Evolutionary conservation across 30 jellyfish, hydroid and myxozoan species (phyloP).

Genomic region (Hydractinia echinata): DNA sequence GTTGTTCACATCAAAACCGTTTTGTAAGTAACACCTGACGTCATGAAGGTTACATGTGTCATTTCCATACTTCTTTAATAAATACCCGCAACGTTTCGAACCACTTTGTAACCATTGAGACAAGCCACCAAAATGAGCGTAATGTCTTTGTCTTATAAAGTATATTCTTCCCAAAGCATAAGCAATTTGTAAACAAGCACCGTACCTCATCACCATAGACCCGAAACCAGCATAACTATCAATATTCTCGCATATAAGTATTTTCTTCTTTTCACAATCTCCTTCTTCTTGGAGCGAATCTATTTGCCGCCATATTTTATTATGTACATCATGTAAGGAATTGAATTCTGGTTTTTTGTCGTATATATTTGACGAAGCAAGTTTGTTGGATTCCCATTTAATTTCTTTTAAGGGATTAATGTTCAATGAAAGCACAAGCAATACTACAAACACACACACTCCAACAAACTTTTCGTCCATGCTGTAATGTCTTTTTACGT

Average conservation of each 20-base stretch:
- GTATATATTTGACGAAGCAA: too few relatives aligned
- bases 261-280: conserved; percentile 9
- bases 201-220: conserved; percentile 5
- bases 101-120: neutral
- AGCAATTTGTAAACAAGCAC: conserved; percentile 7
- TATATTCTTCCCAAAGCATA: neutral
- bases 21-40: neutral
- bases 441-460: too few relatives aligned
- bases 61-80: neutral
- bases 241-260: conserved; percentile 5
- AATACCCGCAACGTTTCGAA: neutral
- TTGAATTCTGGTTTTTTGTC: neutral
- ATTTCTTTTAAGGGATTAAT: too few relatives aligned
- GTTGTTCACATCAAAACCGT: neutral
- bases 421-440: too few relatives aligned
- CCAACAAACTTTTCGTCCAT: too few relatives aligned
- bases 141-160: neutral
- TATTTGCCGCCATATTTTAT: neutral
- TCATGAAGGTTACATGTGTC: neutral
- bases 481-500: too few relatives aligned
- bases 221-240: conserved; percentile 18
- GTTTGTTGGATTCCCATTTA: too few relatives aligned
- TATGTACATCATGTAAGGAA: neutral
- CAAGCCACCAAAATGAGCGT: conserved; percentile 1
- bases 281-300: conserved; percentile 4